Conservation (phyloP, 2,888 invertebrate species). For the Heliconius ethilla region DNA sequence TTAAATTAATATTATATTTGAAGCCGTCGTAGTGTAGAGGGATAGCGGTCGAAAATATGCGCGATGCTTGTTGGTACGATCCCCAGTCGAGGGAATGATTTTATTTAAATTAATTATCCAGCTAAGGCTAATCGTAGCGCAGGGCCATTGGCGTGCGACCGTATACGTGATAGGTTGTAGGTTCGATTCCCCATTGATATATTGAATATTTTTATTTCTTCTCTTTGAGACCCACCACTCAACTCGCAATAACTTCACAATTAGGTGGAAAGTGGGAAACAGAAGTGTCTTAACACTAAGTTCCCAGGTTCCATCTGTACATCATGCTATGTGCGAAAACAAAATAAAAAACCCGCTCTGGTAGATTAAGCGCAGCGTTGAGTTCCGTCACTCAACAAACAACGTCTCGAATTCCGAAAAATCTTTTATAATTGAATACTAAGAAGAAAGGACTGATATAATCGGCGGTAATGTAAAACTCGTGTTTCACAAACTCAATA, state of each 20-base stretch:
- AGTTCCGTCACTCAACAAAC: too few relatives aligned
- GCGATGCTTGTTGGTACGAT: too few relatives aligned
- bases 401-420: too few relatives aligned
- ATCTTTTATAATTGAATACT: constrained; percentile 4
- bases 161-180: background rate
- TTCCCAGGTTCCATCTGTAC: too few relatives aligned
- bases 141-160: background rate
- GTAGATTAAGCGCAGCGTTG: too few relatives aligned
- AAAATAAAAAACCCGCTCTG: too few relatives aligned
- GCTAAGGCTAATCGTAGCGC: too few relatives aligned
- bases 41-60: too few relatives aligned
- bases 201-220: background rate
- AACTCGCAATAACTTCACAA: background rate
- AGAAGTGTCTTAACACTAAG: background rate
- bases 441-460: constrained; percentile 1
- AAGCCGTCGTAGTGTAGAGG: too few relatives aligned
- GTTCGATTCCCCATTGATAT: background rate
- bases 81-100: too few relatives aligned
- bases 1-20: background rate
- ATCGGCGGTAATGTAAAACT: constrained; percentile 33
- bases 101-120: too few relatives aligned
- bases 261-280: background rate
- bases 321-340: too few relatives aligned
- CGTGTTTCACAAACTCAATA: constrained; percentile 39
- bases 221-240: background rate